Evolutionary conservation across 2,113 vertebrate genomes (phyloP).

Genomic region (Illadopsis cleaveri): DNA sequence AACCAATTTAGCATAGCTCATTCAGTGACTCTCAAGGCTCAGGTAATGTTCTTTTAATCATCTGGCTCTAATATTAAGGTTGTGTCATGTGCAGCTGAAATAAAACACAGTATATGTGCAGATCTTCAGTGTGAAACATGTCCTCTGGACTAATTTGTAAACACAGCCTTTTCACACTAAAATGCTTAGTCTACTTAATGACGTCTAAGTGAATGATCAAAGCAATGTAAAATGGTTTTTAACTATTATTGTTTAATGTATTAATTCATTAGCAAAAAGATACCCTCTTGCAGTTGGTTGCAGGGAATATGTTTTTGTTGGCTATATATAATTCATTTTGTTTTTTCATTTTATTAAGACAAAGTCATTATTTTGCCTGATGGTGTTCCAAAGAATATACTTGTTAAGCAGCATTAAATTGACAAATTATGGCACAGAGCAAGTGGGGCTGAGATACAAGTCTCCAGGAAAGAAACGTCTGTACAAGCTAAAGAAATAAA

Average conservation of each 20-base stretch:
- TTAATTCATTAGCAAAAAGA: slow-evolving; percentile 71
- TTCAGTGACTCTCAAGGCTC: slow-evolving; percentile 92
- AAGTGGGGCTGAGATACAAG: slow-evolving; percentile 10
- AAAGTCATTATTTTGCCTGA: slow-evolving; percentile 42
- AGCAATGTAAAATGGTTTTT: slow-evolving; percentile 70
- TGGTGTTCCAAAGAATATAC: slow-evolving; percentile 44
- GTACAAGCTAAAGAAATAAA: slow-evolving; percentile 39
- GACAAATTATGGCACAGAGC: slow-evolving; percentile 9
- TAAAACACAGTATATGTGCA: slow-evolving; percentile 79
- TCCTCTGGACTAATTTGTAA: slow-evolving; percentile 81
- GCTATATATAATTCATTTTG: slow-evolving; percentile 52
- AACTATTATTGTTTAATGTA: slow-evolving; percentile 72
- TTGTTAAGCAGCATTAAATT: slow-evolving; percentile 69
- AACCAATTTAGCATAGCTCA: slow-evolving; percentile 97
- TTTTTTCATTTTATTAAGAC: slow-evolving; percentile 57
- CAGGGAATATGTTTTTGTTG: slow-evolving; percentile 23
- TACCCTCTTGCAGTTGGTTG: slow-evolving; percentile 21
- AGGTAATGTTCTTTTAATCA: slow-evolving; percentile 99
- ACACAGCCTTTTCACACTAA: slow-evolving; percentile 74
- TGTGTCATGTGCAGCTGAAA: slow-evolving; percentile 79
- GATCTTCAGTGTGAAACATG: slow-evolving; percentile 73
- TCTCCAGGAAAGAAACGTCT: slow-evolving; percentile 22
- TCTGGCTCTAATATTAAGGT: slow-evolving; percentile 87
- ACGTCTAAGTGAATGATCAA: slow-evolving; percentile 74
- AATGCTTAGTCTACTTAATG: slow-evolving; percentile 76